These are phyloP conservation scores for Drepanosiphum platanoidis DNA, from an alignment of 2,888 invertebrate genomes.

Conservation along the genomic window DNA sequence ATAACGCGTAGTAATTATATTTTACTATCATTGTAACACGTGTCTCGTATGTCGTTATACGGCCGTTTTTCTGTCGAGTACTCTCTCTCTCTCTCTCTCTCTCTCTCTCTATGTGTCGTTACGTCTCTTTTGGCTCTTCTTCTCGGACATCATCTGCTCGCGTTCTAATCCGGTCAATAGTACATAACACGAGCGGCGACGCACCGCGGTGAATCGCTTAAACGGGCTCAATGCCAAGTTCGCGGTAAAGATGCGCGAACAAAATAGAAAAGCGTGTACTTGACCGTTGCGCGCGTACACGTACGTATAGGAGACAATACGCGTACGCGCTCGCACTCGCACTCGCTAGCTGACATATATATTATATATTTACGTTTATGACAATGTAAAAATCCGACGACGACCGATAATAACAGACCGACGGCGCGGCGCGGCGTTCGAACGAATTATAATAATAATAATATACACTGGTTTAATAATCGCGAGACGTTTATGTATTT, in stretches of 20 bases:
- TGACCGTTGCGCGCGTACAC: neutral
- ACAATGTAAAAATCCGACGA: neutral
- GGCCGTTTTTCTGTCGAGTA: no score
- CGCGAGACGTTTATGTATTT: no score
- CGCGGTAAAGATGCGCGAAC: neutral
- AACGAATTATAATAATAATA: neutral
- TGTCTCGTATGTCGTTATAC: no score
- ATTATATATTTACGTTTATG: neutral
- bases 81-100: no score
- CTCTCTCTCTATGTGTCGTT: no score
- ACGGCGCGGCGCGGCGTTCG: no score
- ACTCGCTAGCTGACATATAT: neutral
- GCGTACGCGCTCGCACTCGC: neutral
- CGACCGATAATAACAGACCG: no score
- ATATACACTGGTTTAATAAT: no score
- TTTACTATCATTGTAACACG: no score
- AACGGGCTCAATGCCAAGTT: conserved; percentile 21
- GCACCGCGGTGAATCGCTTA: neutral
- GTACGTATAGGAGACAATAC: neutral
- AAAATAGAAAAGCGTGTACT: neutral
- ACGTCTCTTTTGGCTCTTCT: neutral
- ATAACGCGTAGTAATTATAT: no score
- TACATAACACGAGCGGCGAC: neutral
- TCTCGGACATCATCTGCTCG: neutral
- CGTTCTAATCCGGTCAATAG: conserved; percentile 19